These are phyloP conservation scores for Papilio machaon DNA, from an alignment of 1,140 invertebrate species.

Conservation along the genomic window DNA sequence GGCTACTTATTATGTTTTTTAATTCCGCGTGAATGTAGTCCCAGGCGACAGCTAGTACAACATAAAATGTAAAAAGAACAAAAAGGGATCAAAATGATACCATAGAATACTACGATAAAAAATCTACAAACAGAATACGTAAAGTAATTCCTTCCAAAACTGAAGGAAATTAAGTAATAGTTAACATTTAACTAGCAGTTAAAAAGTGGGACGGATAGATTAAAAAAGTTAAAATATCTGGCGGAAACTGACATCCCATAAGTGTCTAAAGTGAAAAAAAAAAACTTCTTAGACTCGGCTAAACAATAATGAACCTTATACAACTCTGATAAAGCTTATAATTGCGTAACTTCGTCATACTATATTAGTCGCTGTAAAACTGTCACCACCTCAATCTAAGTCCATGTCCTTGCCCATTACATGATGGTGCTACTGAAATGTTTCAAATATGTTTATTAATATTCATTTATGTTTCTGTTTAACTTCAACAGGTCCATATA, in stretches of 20 bases:
- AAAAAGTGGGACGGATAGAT: background rate
- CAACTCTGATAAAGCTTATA: background rate
- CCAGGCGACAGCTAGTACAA: too few species aligned
- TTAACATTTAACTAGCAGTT: constrained; percentile 4
- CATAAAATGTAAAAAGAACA: too few species aligned
- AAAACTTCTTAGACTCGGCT: background rate
- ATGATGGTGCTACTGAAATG: constrained; percentile 12
- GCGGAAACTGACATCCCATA: background rate
- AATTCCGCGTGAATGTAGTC: too few species aligned
- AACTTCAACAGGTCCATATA: background rate
- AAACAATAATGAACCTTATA: background rate
- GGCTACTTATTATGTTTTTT: too few species aligned
- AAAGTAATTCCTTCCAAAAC: too few species aligned
- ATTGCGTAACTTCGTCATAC: background rate
- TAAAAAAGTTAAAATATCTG: background rate
- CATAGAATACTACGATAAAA: too few species aligned
- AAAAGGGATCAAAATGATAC: too few species aligned
- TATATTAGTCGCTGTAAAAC: background rate
- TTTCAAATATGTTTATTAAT: constrained; percentile 1
- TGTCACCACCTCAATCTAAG: constrained; percentile 11
- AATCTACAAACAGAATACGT: too few species aligned
- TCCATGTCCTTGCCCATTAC: background rate
- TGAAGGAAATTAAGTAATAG: background rate
- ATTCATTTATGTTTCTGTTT: constrained; percentile 7
- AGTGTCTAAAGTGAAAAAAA: background rate